Conservation (phyloP, 2,113 vertebrate genomes). For the Gila orcuttii region DNA sequence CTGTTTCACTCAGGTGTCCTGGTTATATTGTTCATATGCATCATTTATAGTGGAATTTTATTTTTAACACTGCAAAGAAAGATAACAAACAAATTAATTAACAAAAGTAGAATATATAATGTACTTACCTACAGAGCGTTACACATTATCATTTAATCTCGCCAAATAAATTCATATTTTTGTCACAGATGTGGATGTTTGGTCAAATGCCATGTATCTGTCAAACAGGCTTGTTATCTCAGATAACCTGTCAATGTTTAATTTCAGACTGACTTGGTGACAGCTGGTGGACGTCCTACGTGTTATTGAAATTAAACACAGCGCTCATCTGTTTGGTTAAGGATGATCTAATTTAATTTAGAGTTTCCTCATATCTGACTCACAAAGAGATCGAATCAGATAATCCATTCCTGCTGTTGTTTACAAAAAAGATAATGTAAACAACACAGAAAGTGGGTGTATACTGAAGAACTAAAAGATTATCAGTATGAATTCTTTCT, state of each 20-base stretch:
- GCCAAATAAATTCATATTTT: neutral
- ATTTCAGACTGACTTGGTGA: constrained; percentile 32
- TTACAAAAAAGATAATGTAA: constrained; percentile 27
- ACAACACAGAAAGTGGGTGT: neutral
- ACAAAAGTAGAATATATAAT: neutral
- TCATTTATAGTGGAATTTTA: neutral
- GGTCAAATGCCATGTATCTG: constrained; percentile 40
- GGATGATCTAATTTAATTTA: constrained; percentile 32
- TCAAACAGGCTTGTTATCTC: constrained; percentile 41
- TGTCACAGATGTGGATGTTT: constrained; percentile 17
- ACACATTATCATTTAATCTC: neutral
- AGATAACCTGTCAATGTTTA: constrained; percentile 27
- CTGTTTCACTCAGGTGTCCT: neutral
- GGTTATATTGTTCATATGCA: neutral
- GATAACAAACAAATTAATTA: neutral
- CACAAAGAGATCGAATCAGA: neutral
- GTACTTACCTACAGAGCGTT: neutral
- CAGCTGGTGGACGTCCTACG: constrained; percentile 28
- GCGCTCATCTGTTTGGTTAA: constrained; percentile 25
- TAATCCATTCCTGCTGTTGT: constrained; percentile 12
- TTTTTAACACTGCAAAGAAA: neutral
- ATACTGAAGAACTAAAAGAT: neutral
- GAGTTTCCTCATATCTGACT: constrained; percentile 15
- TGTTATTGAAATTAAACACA: constrained; percentile 21
- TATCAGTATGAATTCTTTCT: neutral